Evolutionary conservation across 2,888 invertebrate species (phyloP).

Genomic region (Drosophila borborema): DNA sequence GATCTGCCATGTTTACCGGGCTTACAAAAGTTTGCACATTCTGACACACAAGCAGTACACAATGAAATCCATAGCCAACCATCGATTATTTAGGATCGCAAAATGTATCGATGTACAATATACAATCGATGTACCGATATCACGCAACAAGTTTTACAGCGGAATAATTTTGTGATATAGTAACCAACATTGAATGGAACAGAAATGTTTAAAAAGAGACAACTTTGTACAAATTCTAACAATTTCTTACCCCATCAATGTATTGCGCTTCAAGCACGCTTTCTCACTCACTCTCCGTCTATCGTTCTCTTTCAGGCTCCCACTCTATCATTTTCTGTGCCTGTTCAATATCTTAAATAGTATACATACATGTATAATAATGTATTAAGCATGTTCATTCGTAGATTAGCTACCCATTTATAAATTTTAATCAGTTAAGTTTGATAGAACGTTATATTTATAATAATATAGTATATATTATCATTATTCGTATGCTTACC

Average conservation of each 20-base stretch:
- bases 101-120: not conserved
- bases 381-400: not conserved
- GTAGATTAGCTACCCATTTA: conserved; percentile 10
- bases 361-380: not conserved
- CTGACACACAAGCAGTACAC: too few species aligned
- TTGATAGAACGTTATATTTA: not conserved
- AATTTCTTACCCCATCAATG: not conserved
- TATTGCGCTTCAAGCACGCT: not conserved
- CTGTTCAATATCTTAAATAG: not conserved
- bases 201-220: not conserved
- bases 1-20: not conserved
- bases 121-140: too few species aligned
- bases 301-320: not conserved
- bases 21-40: too few species aligned
- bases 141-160: not conserved
- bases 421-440: conserved; percentile 4
- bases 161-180: not conserved
- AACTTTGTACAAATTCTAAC: not conserved
- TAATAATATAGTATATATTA: not conserved
- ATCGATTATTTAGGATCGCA: not conserved
- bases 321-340: not conserved
- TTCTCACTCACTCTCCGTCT: not conserved
- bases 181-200: not conserved
- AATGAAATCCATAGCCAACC: not conserved
- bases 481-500: conserved; percentile 36